phyloP scores from a whole-genome alignment of 2,888 invertebrate genomes.

The Tribolium freemani region DNA sequence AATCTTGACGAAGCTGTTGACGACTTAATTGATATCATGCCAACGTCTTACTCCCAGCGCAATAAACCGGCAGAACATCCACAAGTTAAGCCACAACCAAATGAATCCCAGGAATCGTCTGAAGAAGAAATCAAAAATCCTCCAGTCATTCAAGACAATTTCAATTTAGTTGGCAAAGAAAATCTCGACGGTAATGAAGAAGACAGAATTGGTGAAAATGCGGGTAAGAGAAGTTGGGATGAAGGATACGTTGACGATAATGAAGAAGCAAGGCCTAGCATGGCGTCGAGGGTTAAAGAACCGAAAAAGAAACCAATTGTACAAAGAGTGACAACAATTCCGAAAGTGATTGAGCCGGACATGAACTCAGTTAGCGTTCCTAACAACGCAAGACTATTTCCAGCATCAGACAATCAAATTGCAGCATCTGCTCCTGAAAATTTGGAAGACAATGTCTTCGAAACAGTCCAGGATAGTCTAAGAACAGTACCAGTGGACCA shows the following conservation, averaged over 20 bases:
- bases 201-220: not conserved
- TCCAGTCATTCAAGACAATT: constrained; percentile 34
- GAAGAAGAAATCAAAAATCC: constrained; percentile 31
- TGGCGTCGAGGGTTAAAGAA: not conserved
- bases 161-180: not conserved
- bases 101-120: not conserved
- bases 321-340: not conserved
- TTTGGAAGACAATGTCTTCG: constrained; percentile 16
- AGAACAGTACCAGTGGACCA: not conserved
- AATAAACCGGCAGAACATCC: not conserved
- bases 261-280: constrained; percentile 6
- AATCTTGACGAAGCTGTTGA: constrained; percentile 16
- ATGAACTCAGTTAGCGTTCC: not conserved
- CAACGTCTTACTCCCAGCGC: not conserved
- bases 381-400: not conserved
- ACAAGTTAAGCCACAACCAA: not conserved
- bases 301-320: not conserved
- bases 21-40: not conserved
- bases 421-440: not conserved
- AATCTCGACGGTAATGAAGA: not conserved
- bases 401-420: constrained; percentile 20
- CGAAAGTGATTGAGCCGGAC: not conserved
- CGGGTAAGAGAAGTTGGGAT: not conserved
- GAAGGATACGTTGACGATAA: constrained; percentile 25
- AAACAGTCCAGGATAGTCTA: constrained; percentile 34